Base-by-base conservation (phyloP, 1,140 invertebrate species). In the Babylonia areolata region DNA sequence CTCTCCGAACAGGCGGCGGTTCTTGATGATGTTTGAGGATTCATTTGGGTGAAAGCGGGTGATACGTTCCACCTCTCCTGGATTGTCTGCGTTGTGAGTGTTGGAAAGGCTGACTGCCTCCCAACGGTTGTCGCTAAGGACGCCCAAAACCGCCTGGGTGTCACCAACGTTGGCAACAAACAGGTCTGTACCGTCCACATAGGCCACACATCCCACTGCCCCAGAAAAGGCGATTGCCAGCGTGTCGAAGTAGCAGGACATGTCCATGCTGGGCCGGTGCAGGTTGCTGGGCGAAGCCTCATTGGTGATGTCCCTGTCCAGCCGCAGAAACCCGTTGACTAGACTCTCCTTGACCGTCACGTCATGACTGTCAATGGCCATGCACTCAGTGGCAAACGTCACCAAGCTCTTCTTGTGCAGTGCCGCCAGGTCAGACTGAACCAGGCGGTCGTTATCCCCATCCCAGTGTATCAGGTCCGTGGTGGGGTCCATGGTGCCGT, bases 41-140 rank as follows among this genome's bases (percentile, higher is more conserved):
- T 99, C 99, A 82, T 95, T 96, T 9, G 95, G 94, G 96, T 99
- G 99, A 88, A 97, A 97, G 39, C 95, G 90, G 71, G 94, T 85
- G 31, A 96, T 89, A 73, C 96, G 90, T 73, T 95, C 92, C 0
- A 98, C 96, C 95, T 99, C 99, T 37, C 95, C 92, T 64, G 95
- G 94, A 94, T 99, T 99, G 86, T 99, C 98, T 15, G 96, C 95
- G 93, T 98, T 98, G 94, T 99, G 99, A 89, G 98, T 97, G 81
- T 96, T 95, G 2, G 97, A 97, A 86, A 99, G 95, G 91, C 97
- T 96, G 89, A 89, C 90, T n/a, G 93, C 91, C 51, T 88, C 81
- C 91, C 91, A 93, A 1, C 88, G 64, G 35, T 92, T 91, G 40
- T 92, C 96, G 93, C 98, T 97, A 77, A 97, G 94, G 1, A 96